Percentiles rank a stretch among this genome's conserved stretches.
Conservation (phyloP, 2,113 vertebrate genomes). For the Gallinago undulata region DNA sequence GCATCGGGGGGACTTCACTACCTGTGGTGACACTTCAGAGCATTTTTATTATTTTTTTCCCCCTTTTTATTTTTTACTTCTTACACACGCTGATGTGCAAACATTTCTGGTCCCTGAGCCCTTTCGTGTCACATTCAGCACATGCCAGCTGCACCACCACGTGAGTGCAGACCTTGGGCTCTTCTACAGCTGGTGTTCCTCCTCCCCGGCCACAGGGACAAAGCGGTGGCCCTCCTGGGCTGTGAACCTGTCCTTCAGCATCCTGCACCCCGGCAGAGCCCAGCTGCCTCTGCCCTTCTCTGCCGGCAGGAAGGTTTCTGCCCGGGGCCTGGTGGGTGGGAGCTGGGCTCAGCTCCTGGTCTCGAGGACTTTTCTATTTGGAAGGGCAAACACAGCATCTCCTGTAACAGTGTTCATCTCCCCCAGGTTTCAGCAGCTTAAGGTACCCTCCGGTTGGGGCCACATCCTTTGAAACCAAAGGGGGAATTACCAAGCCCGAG, state of each 20-base stretch:
- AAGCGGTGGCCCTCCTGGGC: rapidly evolving
- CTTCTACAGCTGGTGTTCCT: not conserved
- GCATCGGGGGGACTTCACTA: not conserved
- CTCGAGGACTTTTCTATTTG: not conserved
- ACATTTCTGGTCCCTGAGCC: not conserved
- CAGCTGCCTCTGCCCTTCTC: not conserved
- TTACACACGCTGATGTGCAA: not conserved
- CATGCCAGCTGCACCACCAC: rapidly evolving
- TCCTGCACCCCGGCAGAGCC: not conserved
- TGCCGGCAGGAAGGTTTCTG: not conserved
- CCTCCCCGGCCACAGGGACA: not conserved
- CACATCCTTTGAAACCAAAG: not conserved
- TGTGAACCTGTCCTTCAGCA: rapidly evolving
- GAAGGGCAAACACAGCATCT: not conserved
- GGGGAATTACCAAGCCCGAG: not conserved
- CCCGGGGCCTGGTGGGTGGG: too few species aligned
- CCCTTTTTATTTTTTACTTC: not conserved
- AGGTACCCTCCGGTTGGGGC: rapidly evolving
- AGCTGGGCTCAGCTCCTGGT: not conserved
- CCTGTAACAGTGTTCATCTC: not conserved
- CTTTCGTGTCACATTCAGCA: not conserved
- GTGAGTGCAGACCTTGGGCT: not conserved
- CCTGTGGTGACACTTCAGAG: not conserved
- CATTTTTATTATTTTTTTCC: not conserved
- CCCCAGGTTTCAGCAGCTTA: not conserved